A percentile compares a stretch with the other conserved stretches of the same genome.
phyloP scores from a whole-genome alignment of 2,797 vertebrate genomes.

The Sebastiscus albofasciatus region DNA sequence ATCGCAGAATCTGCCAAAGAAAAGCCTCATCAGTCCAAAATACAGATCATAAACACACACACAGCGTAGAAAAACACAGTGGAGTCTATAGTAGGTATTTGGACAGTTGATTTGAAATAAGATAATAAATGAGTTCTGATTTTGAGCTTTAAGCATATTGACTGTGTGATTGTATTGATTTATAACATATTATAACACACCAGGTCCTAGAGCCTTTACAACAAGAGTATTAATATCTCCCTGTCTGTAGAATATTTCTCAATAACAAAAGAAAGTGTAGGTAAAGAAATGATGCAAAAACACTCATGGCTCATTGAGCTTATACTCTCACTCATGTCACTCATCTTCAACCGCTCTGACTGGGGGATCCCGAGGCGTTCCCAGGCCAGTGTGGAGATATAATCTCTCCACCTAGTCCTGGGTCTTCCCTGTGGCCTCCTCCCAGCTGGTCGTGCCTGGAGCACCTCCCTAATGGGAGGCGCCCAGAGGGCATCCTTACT shows the following conservation, averaged over 20 bases:
- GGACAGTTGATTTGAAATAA: background rate
- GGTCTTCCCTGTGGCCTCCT: too few relatives aligned
- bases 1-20: slow-evolving; percentile 90
- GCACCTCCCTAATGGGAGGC: too few relatives aligned
- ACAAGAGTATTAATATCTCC: background rate
- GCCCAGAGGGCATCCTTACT: too few relatives aligned
- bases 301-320: background rate
- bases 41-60: background rate
- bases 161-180: background rate
- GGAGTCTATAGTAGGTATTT: background rate
- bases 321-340: too few relatives aligned
- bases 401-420: too few relatives aligned
- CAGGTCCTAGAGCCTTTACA: background rate
- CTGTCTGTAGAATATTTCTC: background rate
- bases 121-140: background rate
- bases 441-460: too few relatives aligned
- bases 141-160: background rate
- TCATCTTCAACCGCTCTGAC: too few relatives aligned
- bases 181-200: background rate
- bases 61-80: background rate
- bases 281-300: background rate
- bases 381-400: too few relatives aligned
- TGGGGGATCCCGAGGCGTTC: too few relatives aligned
- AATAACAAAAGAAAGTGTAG: background rate
- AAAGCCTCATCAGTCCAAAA: background rate